Evolutionary conservation across 2,888 invertebrate genomes (phyloP), one percentile per base, ranked within the genome.

Genomic region (Ophion ventricosus): DNA sequence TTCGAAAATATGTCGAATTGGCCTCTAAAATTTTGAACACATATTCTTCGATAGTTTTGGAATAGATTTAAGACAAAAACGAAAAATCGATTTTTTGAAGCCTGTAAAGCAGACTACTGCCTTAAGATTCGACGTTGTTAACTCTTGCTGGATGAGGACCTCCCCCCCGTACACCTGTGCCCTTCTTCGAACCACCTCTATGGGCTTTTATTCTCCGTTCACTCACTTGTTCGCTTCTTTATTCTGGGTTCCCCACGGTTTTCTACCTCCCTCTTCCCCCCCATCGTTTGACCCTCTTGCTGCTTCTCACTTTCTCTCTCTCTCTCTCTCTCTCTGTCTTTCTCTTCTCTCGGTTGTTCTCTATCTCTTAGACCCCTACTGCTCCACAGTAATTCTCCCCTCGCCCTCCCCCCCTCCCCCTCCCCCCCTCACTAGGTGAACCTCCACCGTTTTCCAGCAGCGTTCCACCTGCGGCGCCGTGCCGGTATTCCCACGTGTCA

Each of bases 401-500:
- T 78, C 82, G n/a, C n/a, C n/a, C n/a, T n/a, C n/a, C n/a, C n/a
- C n/a, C n/a, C n/a, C n/a, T n/a, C n/a, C n/a, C n/a, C n/a, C n/a
- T n/a, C n/a, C 35, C 35, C 29, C 79, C 82, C 69, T 80, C 83
- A 82, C 82, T 57, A 78, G 72, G 67, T 63, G 66, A 79, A 72
- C 20, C 49, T 49, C 49, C 49, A 77, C 64, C 82, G 85, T 86
- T 83, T 81, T 87, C 87, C 89, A 88, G 87, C 82, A 70, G 88
- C 85, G 87, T 89, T 92, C 89, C 91, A 92, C 91, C 92, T 91
- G 91, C 90, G 89, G 88, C 88, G 88, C 88, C 89, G 88, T 88
- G 87, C 89, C 89, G 89, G 89, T 91, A 91, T 92, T 92, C 92
- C 91, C 93, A 92, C 91, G 92, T 93, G 92, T 92, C 93, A 93